Evolutionary conservation across 1,140 invertebrate species (phyloP), one percentile per base, ranked within the genome.

Genomic region (Acromyrmex heyeri): DNA sequence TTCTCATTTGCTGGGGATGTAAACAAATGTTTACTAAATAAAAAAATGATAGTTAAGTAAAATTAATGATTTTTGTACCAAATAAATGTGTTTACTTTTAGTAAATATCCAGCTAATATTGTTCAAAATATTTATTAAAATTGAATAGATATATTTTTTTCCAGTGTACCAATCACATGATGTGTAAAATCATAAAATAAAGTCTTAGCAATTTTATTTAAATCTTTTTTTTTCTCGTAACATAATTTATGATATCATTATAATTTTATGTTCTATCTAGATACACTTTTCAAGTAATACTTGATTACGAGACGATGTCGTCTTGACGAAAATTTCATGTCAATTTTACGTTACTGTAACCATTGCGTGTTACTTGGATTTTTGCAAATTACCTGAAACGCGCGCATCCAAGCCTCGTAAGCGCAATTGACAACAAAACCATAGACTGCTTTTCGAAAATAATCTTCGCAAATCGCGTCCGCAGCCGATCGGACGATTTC

Each of bases 401-500:
- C 50, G 14, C 76, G 83, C 30, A 88, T 53, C 89, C 86, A 91
- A 21, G 57, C 73, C 0, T 67, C 48, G 3, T 78, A 67, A 0
- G 65, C 30, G 62, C 86, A 91, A 57, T 85, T 12, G 30, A 82
- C 67, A 6, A 55, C 76, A 8, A 91, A 92, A 44, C 57, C 12
- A 24, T 88, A 87, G 14, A 77, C 38, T 10, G 21, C 77, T 16
- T 55, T 88, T n/a, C 64, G 44, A 0, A 86, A 61, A 48, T 77
- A 65, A 70, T 57, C 10, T 21, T 87, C 64, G 27, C 55, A 67
- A 62, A 86, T 44, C 3, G 38, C 12, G 10, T 81, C 57, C 61
- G 73, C 62, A 6, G 86, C 78, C 7, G 12, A 8, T 8, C 50
- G 57, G n/a, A 91, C 7, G 8, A 92, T 91, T 27, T 91, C 82